Evolutionary conservation across 2,113 vertebrate species (phyloP).

Genomic region (Dicrurus megarhynchus): DNA sequence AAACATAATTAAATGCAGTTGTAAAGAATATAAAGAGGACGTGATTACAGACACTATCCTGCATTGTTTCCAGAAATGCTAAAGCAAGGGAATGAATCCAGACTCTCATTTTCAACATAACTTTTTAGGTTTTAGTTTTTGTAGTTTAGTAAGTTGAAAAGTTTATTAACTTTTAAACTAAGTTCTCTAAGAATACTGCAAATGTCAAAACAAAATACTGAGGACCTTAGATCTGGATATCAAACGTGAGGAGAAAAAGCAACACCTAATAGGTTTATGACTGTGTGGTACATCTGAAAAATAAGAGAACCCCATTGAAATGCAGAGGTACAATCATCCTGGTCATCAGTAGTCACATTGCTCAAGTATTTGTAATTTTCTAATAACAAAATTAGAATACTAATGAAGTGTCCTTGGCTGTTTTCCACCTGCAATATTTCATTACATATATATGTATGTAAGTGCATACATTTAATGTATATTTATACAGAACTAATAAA

Average conservation of each 20-base stretch:
- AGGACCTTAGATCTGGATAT: background rate
- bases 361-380: constrained; percentile 37
- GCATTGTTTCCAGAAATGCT: constrained; percentile 15
- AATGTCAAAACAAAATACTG: constrained; percentile 6
- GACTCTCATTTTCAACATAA: background rate
- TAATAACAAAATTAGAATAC: constrained; percentile 69
- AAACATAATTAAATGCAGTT: constrained; percentile 69
- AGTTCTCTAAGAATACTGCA: background rate
- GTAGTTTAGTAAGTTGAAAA: background rate
- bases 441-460: constrained; percentile 60
- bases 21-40: constrained; percentile 63
- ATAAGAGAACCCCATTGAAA: background rate
- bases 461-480: constrained; percentile 69
- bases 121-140: background rate
- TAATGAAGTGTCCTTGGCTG: constrained; percentile 62
- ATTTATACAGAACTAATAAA: constrained; percentile 77
- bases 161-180: background rate
- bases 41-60: constrained; percentile 47
- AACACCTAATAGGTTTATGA: constrained; percentile 24
- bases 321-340: background rate
- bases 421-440: constrained; percentile 61
- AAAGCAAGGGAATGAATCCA: constrained; percentile 19
- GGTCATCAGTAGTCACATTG: background rate
- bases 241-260: background rate
- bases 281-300: background rate